Evolutionary conservation across 2,888 invertebrate species (phyloP).

Genomic region (Lepidochitona cinerea): DNA sequence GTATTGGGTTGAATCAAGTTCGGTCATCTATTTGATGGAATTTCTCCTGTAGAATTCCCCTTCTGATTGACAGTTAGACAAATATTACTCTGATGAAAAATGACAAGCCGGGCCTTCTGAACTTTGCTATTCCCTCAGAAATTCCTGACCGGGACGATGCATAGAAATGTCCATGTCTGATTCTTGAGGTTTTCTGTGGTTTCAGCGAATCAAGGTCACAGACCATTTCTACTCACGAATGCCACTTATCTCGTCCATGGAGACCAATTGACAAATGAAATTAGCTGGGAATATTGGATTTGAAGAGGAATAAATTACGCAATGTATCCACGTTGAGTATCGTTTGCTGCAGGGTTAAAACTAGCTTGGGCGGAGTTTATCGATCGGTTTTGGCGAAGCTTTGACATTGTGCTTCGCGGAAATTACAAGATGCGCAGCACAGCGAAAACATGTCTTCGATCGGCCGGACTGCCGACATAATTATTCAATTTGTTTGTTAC

Average conservation of each 20-base stretch:
- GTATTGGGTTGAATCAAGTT: no score
- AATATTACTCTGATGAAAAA: no score
- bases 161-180: not conserved
- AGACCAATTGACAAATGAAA: conserved; percentile 3
- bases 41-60: no score
- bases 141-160: not conserved
- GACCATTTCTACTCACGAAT: not conserved
- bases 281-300: not conserved
- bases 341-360: no score
- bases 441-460: not conserved
- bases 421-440: not conserved
- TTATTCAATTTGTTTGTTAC: conserved; percentile 8
- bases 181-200: not conserved
- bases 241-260: not conserved
- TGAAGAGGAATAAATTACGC: no score
- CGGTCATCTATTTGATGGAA: no score
- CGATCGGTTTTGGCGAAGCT: not conserved
- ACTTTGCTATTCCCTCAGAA: no score
- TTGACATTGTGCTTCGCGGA: not conserved
- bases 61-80: no score
- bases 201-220: not conserved
- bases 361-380: not conserved
- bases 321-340: no score
- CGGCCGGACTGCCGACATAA: not conserved
- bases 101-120: no score